Evolutionary conservation across 1,140 invertebrate genomes (phyloP).

Genomic region (Oryctes rhinoceros): DNA sequence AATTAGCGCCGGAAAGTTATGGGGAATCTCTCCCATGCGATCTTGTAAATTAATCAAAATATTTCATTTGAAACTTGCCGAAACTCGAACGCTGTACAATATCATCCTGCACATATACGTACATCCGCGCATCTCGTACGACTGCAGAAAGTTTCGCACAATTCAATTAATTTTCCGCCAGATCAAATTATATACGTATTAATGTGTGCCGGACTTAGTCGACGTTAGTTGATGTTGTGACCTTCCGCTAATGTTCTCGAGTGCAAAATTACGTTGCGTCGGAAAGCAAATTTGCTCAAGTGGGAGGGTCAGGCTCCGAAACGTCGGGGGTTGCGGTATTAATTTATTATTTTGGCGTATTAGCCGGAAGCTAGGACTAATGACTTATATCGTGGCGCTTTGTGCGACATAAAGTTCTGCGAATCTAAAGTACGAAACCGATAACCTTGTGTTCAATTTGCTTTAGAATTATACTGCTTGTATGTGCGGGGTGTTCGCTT

Average conservation of each 20-base stretch:
- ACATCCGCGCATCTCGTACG: not conserved
- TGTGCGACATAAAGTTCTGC: too few species aligned
- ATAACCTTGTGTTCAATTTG: too few species aligned
- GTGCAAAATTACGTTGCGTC: not conserved
- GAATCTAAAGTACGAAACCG: too few species aligned
- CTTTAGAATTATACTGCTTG: too few species aligned
- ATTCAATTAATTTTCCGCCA: constrained; percentile 20
- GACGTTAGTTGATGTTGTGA: constrained; percentile 6
- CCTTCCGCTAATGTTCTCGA: constrained; percentile 21
- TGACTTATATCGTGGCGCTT: too few species aligned
- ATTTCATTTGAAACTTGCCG: constrained; percentile 26
- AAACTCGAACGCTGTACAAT: not conserved
- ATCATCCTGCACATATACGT: too few species aligned
- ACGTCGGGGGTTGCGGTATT: not conserved
- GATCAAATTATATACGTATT: constrained; percentile 34
- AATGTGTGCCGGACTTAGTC: not conserved
- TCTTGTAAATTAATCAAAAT: constrained; percentile 35
- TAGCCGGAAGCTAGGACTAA: too few species aligned
- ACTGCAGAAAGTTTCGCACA: not conserved
- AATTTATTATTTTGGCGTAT: too few species aligned
- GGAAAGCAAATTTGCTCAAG: constrained; percentile 16
- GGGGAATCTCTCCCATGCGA: not conserved
- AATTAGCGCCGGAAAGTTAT: not conserved
- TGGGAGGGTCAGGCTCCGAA: not conserved
- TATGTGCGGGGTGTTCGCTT: too few species aligned